These are phyloP conservation scores for Aphelocoma californica DNA, from an alignment of 2,797 vertebrate genomes.

Conservation along the genomic window DNA sequence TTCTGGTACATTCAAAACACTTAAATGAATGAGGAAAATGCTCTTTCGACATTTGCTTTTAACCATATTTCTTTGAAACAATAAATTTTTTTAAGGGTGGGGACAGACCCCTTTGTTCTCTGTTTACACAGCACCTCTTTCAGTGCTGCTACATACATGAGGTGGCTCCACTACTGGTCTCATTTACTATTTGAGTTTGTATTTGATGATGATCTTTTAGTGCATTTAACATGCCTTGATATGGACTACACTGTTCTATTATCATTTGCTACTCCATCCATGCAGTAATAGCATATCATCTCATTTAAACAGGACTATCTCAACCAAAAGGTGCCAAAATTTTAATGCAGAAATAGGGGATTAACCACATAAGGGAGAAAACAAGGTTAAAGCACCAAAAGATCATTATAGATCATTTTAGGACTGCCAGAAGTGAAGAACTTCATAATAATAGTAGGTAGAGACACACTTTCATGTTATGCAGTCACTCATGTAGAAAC, in stretches of 20 bases:
- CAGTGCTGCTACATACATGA: not conserved
- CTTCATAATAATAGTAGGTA: not conserved
- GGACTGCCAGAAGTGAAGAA: not conserved
- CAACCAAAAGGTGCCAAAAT: not conserved
- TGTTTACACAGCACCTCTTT: not conserved
- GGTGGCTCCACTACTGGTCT: not conserved
- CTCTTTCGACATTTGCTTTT: not conserved
- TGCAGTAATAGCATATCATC: not conserved
- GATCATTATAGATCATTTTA: slow-evolving; percentile 17
- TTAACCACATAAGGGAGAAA: slow-evolving; percentile 1
- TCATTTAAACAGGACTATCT: not conserved
- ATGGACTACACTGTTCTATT: not conserved
- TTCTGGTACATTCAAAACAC: slow-evolving; percentile 16
- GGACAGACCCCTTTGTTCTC: not conserved
- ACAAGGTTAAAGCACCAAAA: not conserved
- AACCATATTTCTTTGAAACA: slow-evolving; percentile 31
- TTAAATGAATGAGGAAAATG: not conserved
- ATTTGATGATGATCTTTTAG: not conserved
- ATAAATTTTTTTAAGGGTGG: not conserved
- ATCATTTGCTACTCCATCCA: not conserved
- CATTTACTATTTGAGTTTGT: not conserved
- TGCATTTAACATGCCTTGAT: slow-evolving; percentile 5
- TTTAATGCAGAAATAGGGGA: not conserved
- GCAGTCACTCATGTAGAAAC: not conserved
- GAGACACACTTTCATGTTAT: not conserved